These are phyloP conservation scores for Amphiduros pacificus DNA, from an alignment of 2,888 invertebrate genomes.

Conservation along the genomic window DNA sequence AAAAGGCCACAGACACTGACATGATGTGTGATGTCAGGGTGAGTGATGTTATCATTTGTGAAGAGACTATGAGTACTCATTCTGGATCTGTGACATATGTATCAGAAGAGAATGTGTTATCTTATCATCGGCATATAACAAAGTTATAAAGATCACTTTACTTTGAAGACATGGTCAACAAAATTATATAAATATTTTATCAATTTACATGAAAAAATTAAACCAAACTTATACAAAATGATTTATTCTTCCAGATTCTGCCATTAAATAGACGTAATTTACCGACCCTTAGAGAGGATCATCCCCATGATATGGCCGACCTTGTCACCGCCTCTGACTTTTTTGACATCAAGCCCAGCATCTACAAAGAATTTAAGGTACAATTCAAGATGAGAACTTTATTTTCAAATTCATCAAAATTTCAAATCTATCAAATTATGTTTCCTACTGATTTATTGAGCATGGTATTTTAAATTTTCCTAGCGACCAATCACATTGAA, in stretches of 20 bases:
- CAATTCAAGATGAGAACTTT: no score
- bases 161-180: not conserved
- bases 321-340: conserved; percentile 43
- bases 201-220: no score
- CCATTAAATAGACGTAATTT: conserved; percentile 43
- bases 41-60: conserved; percentile 6
- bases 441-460: no score
- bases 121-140: not conserved
- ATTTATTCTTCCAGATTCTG: conserved; percentile 43
- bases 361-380: conserved; percentile 24
- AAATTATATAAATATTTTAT: no score
- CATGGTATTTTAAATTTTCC: no score
- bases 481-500: conserved; percentile 49
- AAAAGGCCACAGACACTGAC: conserved; percentile 47
- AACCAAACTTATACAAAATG: no score
- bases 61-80: not conserved
- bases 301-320: conserved; percentile 43
- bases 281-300: conserved; percentile 36
- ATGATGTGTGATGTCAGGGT: conserved; percentile 51
- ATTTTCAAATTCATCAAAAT: no score
- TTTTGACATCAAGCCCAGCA: conserved; percentile 35
- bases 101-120: not conserved
- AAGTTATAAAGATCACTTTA: not conserved
- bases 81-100: not conserved
- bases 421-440: no score